Conservation (phyloP, 2,113 vertebrate species). For the Corythornis vintsioides region DNA sequence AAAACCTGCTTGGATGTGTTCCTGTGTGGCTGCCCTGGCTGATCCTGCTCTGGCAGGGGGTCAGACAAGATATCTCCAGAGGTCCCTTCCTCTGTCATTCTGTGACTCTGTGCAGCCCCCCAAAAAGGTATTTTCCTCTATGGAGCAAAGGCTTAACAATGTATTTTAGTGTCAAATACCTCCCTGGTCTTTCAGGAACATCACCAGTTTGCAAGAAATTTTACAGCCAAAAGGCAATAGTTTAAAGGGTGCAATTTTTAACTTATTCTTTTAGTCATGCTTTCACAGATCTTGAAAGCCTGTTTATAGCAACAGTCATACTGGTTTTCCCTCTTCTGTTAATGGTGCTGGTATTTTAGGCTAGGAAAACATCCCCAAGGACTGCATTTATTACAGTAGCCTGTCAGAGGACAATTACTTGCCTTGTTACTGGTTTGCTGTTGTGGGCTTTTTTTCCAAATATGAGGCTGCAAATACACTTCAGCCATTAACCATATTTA, state of each 20-base stretch:
- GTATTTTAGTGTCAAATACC: neutral
- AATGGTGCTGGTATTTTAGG: neutral
- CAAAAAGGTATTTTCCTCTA: neutral
- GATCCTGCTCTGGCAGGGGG: too few species aligned
- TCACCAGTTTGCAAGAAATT: neutral
- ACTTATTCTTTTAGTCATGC: neutral
- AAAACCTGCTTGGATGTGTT: too few species aligned
- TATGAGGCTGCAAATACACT: neutral
- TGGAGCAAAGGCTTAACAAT: neutral
- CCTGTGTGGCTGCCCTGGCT: too few species aligned
- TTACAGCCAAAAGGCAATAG: neutral
- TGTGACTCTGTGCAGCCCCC: neutral
- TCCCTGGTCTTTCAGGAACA: neutral
- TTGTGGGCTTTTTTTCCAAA: neutral
- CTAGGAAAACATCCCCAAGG: neutral
- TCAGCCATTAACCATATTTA: constrained; percentile 30
- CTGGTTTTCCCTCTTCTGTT: constrained; percentile 11
- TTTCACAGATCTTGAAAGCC: neutral
- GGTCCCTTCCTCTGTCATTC: too few species aligned
- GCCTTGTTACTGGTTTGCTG: neutral
- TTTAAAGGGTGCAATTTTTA: neutral
- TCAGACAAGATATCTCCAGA: too few species aligned
- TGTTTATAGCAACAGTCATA: neutral
- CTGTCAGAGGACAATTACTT: neutral
- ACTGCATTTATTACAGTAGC: neutral